Base-by-base conservation (phyloP, 2,888 invertebrate genomes). In the Agrotis exclamationis region DNA sequence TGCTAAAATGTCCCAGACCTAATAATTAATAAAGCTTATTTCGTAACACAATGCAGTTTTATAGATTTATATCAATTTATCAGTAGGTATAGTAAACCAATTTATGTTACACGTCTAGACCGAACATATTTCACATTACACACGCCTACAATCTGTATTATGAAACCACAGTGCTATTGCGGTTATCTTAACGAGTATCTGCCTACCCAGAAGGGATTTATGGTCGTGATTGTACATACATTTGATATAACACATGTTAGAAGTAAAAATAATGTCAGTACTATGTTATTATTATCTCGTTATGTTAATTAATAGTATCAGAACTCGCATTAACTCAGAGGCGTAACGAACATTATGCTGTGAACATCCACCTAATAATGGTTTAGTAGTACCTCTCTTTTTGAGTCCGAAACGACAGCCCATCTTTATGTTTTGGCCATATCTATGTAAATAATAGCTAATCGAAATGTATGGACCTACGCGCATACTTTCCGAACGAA, bases 181-280 rank as follows among this genome's bases (percentile, higher is more conserved):
- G 56, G 73, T 67, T 77, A 79, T 79, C 79, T 79, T 82, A 65
- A 79, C 67, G 82, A 68, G 67, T 73, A 82, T 82, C 82, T 62
- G 53, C 63, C 54, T 59, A 63, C 63, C 62, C 58, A 77, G 65
- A 63, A 79, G 67, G 79, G 57, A 79, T 82, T 72, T 78, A 72
- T 78, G 47, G 53, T 45, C 45, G 50, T 78, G 64, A 82, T 72
- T 77, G 50, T 70, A 56, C 16, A 62, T 9, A 56, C 14, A 22
- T 39, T 47, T 51, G 33, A 20, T 51, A 14, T 16, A 58, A 48
- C 24, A 63, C 16, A 47, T 28, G 44, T n/a, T 28, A 3, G 0
- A 22, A n/a, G 2, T 50, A 53, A 63, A 63, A 45, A 62, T 28
- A 68, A 47, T 3, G 16, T n/a, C 7, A 39, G 13, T 1, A 24